phyloP scores from a whole-genome alignment of 2,113 vertebrate genomes.

The Desmodus rotundus region DNA sequence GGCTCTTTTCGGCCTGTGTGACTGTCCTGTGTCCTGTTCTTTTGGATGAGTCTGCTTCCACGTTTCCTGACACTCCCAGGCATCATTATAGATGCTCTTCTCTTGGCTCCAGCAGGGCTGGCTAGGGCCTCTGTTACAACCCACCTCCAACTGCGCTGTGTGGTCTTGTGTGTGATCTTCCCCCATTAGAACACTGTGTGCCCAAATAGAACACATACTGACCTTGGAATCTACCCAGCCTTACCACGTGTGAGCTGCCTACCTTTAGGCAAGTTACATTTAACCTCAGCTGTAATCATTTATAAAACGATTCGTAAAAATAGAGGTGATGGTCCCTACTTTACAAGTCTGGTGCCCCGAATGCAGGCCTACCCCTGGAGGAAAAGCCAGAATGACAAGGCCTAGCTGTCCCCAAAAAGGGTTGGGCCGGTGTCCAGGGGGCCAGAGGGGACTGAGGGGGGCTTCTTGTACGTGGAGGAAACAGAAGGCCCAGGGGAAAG shows the following conservation, averaged over 20 bases:
- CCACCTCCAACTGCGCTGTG: neutral
- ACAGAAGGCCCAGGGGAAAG: neutral
- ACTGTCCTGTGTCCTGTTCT: neutral
- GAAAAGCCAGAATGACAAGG: neutral
- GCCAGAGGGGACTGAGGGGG: neutral
- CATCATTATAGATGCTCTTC: neutral
- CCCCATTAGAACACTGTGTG: neutral
- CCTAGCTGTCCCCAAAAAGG: neutral
- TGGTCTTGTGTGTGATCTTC: neutral
- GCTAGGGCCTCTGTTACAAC: neutral
- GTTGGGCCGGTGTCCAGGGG: too few relatives aligned
- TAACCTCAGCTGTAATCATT: neutral
- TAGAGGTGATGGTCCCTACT: neutral
- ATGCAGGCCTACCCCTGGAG: neutral
- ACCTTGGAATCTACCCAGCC: neutral
- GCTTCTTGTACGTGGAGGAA: neutral
- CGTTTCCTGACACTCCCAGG: neutral
- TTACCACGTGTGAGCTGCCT: neutral
- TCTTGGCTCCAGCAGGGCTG: neutral
- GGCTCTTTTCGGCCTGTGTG: neutral
- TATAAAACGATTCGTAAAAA: neutral
- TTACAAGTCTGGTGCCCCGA: neutral
- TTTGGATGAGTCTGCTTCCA: neutral
- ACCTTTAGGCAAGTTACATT: neutral
- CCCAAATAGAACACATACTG: neutral